Conservation (phyloP, 1,140 invertebrate species). For the Wiebesia pumilae region DNA sequence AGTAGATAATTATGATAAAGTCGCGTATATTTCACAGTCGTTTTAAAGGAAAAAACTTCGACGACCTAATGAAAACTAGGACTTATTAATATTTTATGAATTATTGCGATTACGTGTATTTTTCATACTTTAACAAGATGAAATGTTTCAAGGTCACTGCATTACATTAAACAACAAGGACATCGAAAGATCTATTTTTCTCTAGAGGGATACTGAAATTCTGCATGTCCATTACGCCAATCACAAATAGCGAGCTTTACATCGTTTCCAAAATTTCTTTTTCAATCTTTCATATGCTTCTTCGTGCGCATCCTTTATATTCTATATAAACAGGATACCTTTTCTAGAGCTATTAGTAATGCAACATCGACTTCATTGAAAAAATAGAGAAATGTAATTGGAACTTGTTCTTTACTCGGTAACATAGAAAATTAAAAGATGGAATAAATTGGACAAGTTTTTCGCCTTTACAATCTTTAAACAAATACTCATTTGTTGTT, state of each 20-base stretch:
- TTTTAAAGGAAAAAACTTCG: neutral
- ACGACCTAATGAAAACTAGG: neutral
- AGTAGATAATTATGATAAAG: neutral
- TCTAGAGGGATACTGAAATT: neutral
- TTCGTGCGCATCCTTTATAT: neutral
- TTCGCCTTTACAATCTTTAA: neutral
- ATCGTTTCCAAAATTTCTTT: too few species aligned
- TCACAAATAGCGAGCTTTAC: neutral
- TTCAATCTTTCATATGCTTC: neutral
- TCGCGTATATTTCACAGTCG: neutral
- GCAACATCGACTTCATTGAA: neutral
- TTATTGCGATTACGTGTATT: neutral
- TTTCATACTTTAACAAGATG: neutral
- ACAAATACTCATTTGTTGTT: neutral
- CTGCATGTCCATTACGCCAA: too few species aligned
- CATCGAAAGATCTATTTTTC: neutral
- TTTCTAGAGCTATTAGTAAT: neutral
- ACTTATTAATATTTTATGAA: neutral
- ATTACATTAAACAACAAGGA: neutral
- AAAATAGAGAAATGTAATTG: neutral
- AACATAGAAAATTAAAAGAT: neutral
- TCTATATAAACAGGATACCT: neutral
- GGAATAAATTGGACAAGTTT: neutral
- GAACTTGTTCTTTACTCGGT: neutral
- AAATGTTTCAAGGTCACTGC: neutral